Evolutionary conservation across 2,888 invertebrate species (phyloP), one percentile per base, ranked within the genome.

Genomic region (Cheilosia vernalis): DNA sequence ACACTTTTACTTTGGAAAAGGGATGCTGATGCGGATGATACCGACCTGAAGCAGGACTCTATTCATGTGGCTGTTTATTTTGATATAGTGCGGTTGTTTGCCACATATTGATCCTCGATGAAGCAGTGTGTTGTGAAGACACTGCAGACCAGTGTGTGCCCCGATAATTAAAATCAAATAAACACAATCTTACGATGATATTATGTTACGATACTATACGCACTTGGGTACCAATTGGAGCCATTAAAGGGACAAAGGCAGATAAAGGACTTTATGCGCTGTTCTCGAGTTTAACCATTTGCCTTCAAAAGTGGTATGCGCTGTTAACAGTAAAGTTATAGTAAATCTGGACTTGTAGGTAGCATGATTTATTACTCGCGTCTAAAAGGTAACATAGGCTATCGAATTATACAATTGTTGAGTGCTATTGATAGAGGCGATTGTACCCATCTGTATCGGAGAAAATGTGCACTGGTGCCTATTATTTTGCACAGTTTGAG

Each of bases 1-100:
- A 82, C 55, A 82, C 81, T 64, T 82, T 64, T 72, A 64, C 77
- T 66, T 66, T 49, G 53, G 70, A 60, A 66, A 51, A 60, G 15
- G 37, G 44, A 60, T 51, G 37, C 10, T 6, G 7, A 27, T 44
- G 17, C 44, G 4, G 17, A 9, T 47, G 21, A 21, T 24, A 47
- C 49, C 63, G 49, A 33, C 55, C 44, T 21, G 44, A 58, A 55
- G 30, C 49, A 58, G 51, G 19, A 72, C 60, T 42, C 42, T 30
- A 13, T 30, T 19, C 27, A 33, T 7, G 24, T 47, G 42, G 44
- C 42, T 53, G 33, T 47, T 37, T 44, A 72, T 72, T 53, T 24
- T 24, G 37, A 42, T 44, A 30, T 27, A 55, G 24, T 63, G 37
- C 47, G 64, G 47, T 58, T 49, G 63, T 72, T 64, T 79, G 58